Evolutionary conservation across 2,797 vertebrate species (phyloP).

Genomic region (Chaunax sp.): DNA sequence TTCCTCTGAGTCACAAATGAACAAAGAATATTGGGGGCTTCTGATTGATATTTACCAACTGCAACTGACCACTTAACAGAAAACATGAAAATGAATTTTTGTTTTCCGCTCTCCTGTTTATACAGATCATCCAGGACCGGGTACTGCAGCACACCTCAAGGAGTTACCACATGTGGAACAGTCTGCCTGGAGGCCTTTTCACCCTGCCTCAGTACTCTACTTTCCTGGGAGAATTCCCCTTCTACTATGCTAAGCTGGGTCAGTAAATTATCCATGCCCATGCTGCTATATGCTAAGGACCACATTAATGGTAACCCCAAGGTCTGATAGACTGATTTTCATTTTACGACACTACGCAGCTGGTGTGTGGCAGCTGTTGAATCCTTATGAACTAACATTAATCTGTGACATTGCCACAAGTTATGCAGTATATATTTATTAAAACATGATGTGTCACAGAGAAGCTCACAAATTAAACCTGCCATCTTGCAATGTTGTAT

Average conservation of each 20-base stretch:
- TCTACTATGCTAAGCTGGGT: constrained; percentile 97
- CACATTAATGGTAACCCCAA: constrained; percentile 11
- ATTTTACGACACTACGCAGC: constrained; percentile 42
- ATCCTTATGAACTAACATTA: constrained; percentile 24
- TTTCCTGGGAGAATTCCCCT: constrained; percentile 96
- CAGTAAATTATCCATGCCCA: constrained; percentile 69
- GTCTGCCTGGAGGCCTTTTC: constrained; percentile 97
- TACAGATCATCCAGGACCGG: constrained; percentile 98
- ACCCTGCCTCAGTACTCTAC: constrained; percentile 96
- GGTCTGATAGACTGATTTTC: constrained; percentile 29
- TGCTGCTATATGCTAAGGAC: constrained; percentile 6
- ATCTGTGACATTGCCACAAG: constrained; percentile 39
- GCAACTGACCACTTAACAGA: neutral
- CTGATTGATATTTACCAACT: constrained; percentile 5
- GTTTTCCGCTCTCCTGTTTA: neutral
- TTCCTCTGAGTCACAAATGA: neutral
- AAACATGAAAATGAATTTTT: neutral
- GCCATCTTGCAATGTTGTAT: constrained; percentile 36
- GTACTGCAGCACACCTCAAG: constrained; percentile 94
- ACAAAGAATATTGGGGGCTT: neutral
- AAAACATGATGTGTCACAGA: constrained; percentile 54
- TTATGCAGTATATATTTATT: constrained; percentile 51
- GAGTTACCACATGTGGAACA: constrained; percentile 98
- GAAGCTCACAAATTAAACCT: constrained; percentile 50
- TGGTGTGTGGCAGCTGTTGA: constrained; percentile 47